These are phyloP conservation scores for Priocnemis perturbator DNA, from an alignment of 2,888 invertebrate species.

Conservation along the genomic window DNA sequence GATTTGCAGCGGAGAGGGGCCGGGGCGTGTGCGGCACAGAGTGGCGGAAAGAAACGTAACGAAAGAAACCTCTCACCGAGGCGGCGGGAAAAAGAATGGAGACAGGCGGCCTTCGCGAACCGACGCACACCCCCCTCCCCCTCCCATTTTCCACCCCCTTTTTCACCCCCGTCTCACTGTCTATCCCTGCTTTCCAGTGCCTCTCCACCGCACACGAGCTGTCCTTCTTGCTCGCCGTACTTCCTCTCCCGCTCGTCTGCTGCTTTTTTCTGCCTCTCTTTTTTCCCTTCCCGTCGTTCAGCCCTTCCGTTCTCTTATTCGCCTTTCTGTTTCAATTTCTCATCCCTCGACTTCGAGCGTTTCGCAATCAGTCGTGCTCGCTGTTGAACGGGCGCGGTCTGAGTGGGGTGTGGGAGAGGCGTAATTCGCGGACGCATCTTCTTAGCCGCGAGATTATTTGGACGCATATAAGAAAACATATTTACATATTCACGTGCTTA, in stretches of 20 bases:
- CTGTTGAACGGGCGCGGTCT: too few species aligned
- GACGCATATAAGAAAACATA: too few species aligned
- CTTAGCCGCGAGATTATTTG: too few species aligned
- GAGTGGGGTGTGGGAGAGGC: too few species aligned
- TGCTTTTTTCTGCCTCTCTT: not conserved
- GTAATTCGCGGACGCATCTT: too few species aligned
- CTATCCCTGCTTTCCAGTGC: not conserved
- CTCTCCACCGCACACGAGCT: not conserved
- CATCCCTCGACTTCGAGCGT: too few species aligned
- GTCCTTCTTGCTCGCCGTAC: too few species aligned
- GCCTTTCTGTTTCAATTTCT: too few species aligned
- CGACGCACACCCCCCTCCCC: not conserved
- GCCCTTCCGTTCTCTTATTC: not conserved
- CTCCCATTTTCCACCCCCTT: not conserved
- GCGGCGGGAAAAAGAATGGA: not conserved
- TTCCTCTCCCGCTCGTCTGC: not conserved
- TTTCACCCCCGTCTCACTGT: not conserved
- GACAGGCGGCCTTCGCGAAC: not conserved
- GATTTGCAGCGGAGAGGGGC: conserved; percentile 25
- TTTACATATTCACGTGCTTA: too few species aligned
- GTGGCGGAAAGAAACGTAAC: too few species aligned
- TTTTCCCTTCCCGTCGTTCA: not conserved
- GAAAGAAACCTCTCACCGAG: not conserved
- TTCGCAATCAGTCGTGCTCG: too few species aligned
- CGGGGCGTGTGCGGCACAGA: not conserved